Percentiles rank a stretch among this genome's conserved stretches.
phyloP scores from a whole-genome alignment of 2,888 invertebrate species.

The Euplagia quadripunctaria region DNA sequence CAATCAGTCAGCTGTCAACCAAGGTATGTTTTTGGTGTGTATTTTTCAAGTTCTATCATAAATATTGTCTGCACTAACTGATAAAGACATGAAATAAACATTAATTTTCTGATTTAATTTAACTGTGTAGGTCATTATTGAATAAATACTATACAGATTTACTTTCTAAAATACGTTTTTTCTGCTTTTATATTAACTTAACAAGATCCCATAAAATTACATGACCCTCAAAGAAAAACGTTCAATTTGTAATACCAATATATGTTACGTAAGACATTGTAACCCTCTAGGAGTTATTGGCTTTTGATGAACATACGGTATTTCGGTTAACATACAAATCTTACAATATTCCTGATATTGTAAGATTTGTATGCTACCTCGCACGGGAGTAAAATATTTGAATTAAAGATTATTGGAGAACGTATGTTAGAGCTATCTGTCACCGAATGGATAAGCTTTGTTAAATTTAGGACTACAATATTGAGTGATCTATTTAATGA shows the following conservation, averaged over 20 bases:
- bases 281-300: constrained; percentile 3
- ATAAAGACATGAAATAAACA: neutral
- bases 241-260: no score
- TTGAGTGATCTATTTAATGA: neutral
- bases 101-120: neutral
- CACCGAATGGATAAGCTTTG: neutral
- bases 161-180: no score
- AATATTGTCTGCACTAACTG: neutral
- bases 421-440: neutral
- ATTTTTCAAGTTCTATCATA: neutral
- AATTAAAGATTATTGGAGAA: neutral
- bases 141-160: no score
- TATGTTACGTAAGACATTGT: neutral
- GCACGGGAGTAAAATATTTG: constrained; percentile 7
- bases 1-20: neutral
- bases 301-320: constrained; percentile 6
- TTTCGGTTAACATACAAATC: no score
- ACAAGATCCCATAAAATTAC: neutral
- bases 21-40: neutral
- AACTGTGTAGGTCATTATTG: no score
- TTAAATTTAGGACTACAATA: neutral
- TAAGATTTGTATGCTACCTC: neutral
- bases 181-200: neutral
- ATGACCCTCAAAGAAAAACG: neutral
- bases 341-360: no score